Evolutionary conservation across 2,888 invertebrate species (phyloP), one percentile per base, ranked within the genome.

Genomic region (Pterostichus niger): DNA sequence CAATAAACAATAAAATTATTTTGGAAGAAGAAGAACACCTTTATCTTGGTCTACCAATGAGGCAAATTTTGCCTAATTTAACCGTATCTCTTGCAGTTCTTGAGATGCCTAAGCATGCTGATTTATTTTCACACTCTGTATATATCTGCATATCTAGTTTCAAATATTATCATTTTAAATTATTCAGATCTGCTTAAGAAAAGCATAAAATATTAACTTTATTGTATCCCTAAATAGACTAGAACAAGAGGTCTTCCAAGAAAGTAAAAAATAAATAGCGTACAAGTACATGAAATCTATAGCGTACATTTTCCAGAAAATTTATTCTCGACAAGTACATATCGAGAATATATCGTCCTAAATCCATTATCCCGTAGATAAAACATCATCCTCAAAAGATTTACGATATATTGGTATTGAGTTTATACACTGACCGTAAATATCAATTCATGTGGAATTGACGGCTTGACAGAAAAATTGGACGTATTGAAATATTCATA

Each of bases 361-460:
- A 75, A 75, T 75, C 75, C 75, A 75, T 75, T 75, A 75, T 75
- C 75, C 33, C 52, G 24, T 52, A 75, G 75, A 75, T 75, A 75
- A 31, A 75, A 75, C 52, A 75, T 75, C 75, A 52, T 75, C 49
- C 52, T 10, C 13, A 49, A 13, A 49, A 52, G 75, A 75, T 75
- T 75, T 52, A 75, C 52, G 75, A 75, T 75, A 75, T 75, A 75
- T 75, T 75, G 75, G 75, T 75, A 52, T 52, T 52, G 52, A 75
- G 75, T 75, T 52, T 52, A 75, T 52, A 75, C 49, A 64, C 46
- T 64, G 49, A 79, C 46, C 78, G 78, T 79, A 79, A 79, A 79
- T 79, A 79, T 79, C 78, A 79, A 79, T 79, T 79, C 64, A 24
- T 79, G 46, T 64, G 31, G 44, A 79, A 79, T 79, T 61, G 79